Percentiles rank a stretch among this genome's conserved stretches.
These are phyloP conservation scores for Brachylomia viminalis DNA, from an alignment of 2,888 invertebrate species.

Conservation along the genomic window DNA sequence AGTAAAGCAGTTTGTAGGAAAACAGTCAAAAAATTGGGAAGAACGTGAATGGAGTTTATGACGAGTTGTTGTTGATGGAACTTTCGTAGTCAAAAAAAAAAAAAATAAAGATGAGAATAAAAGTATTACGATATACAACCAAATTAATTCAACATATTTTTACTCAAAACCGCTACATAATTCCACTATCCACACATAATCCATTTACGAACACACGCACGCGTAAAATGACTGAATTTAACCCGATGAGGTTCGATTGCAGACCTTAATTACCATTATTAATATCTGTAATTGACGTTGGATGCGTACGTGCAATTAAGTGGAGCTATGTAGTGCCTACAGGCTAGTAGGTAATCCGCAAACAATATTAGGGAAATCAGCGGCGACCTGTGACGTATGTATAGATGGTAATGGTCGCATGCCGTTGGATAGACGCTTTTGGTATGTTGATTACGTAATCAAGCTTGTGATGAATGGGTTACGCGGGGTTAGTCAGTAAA, in stretches of 20 bases:
- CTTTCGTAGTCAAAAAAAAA: background rate
- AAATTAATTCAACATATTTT: constrained; percentile 26
- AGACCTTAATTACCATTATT: constrained; percentile 78
- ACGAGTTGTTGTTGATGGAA: too few species aligned
- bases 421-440: constrained; percentile 42
- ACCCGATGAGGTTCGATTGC: constrained; percentile 71
- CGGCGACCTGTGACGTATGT: constrained; percentile 64
- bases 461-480: constrained; percentile 29
- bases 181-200: constrained; percentile 46
- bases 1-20: background rate
- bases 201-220: constrained; percentile 54
- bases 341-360: constrained; percentile 70
- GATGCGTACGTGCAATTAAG: constrained; percentile 74
- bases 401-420: constrained; percentile 63
- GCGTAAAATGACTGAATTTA: constrained; percentile 62
- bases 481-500: constrained; percentile 1
- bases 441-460: constrained; percentile 49
- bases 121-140: background rate
- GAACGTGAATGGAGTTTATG: background rate
- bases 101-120: background rate
- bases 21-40: background rate
- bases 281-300: constrained; percentile 72
- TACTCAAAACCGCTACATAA: constrained; percentile 24
- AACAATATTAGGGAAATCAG: constrained; percentile 76
- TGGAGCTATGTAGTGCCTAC: constrained; percentile 42